A percentile compares a stretch with the other conserved stretches of the same genome.
These are phyloP conservation scores for Apotomis betuletana DNA, from an alignment of 2,888 invertebrate species.

Conservation along the genomic window DNA sequence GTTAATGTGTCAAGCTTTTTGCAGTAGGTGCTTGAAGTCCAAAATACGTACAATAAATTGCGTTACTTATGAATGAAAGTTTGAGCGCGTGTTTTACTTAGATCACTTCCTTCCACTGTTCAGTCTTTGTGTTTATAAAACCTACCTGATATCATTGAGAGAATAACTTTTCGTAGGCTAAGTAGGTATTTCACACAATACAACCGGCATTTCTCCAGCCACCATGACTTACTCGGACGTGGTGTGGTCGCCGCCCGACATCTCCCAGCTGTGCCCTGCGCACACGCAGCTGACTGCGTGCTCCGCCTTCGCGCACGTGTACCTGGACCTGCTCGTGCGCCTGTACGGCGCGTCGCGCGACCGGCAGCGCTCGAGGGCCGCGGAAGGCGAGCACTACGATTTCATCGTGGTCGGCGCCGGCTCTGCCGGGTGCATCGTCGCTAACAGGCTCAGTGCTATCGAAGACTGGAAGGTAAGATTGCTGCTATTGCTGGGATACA, in stretches of 20 bases:
- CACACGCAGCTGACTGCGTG: slow-evolving; percentile 58
- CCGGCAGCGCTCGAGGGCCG: slow-evolving; percentile 33
- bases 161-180: too few relatives aligned
- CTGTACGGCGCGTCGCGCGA: slow-evolving; percentile 61
- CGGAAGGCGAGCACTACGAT: slow-evolving; percentile 36
- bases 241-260: slow-evolving; percentile 52
- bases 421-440: slow-evolving; percentile 39
- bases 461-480: slow-evolving; percentile 41
- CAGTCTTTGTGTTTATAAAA: too few relatives aligned
- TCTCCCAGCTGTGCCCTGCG: slow-evolving; percentile 51
- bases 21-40: too few relatives aligned
- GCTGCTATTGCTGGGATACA: not conserved
- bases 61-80: not conserved
- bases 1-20: too few relatives aligned
- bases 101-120: not conserved
- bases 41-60: too few relatives aligned
- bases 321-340: slow-evolving; percentile 58
- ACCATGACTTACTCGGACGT: slow-evolving; percentile 40
- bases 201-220: too few relatives aligned
- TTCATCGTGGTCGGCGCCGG: slow-evolving; percentile 44
- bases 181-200: not conserved
- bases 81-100: not conserved
- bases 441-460: slow-evolving; percentile 41
- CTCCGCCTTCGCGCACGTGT: slow-evolving; percentile 58
- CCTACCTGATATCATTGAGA: too few relatives aligned